Conservation (phyloP, 1,140 invertebrate genomes). For the Homarus americanus region DNA sequence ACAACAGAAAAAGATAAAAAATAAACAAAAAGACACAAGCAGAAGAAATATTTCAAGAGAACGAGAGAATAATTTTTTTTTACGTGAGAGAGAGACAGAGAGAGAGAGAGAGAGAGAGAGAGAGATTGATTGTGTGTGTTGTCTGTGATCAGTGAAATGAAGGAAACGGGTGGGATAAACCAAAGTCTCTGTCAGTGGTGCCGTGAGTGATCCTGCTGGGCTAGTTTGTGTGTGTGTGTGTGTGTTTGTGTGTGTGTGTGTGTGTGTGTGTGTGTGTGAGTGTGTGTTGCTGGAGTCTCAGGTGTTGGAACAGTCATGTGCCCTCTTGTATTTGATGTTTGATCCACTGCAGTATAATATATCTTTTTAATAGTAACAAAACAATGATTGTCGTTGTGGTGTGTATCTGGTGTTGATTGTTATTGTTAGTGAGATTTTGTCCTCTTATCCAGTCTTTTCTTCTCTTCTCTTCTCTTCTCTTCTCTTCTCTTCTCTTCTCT, state of each 20-base stretch:
- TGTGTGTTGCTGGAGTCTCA: not conserved
- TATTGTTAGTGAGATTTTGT: not conserved
- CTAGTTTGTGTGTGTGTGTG: not conserved
- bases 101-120: too few species aligned
- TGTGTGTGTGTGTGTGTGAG: conserved; percentile 21
- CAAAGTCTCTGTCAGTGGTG: not conserved
- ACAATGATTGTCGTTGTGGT: not conserved
- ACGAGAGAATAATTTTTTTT: too few species aligned
- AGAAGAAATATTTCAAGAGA: too few species aligned
- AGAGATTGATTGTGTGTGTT: too few species aligned
- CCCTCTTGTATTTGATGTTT: not conserved
- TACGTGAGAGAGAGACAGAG: too few species aligned
- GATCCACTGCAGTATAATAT: too few species aligned
- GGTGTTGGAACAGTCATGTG: not conserved
- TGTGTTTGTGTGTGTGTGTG: conserved; percentile 7
- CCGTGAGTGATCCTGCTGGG: not conserved
- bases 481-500: not conserved
- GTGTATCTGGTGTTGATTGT: not conserved
- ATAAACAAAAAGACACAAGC: too few species aligned
- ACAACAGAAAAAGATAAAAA: too few species aligned
- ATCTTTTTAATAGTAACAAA: too few species aligned
- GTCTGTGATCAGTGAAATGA: too few species aligned
- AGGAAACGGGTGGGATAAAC: too few species aligned
- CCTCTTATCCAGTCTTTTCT: not conserved
- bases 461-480: not conserved